phyloP scores from a whole-genome alignment of 2,797 vertebrate species.

The Enteromius mattozi region DNA sequence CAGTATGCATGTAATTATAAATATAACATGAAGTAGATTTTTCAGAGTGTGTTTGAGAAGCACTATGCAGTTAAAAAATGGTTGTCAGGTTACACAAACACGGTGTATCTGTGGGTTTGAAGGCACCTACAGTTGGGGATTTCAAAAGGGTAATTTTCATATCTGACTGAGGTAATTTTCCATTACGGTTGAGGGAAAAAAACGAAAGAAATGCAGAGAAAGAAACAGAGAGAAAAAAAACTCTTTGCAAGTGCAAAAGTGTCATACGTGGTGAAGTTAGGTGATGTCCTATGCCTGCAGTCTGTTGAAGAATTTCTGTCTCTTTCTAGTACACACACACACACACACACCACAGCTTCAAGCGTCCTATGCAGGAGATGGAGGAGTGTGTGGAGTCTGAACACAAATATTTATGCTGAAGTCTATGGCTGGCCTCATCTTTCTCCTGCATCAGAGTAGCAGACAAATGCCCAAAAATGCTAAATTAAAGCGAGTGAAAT shows the following conservation, averaged over 20 bases:
- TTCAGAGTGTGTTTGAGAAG: background rate
- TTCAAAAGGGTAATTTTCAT: slow-evolving; percentile 64
- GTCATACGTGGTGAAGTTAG: slow-evolving; percentile 44
- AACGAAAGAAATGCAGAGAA: slow-evolving; percentile 44
- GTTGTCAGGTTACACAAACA: slow-evolving; percentile 45
- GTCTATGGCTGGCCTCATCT: slow-evolving; percentile 66
- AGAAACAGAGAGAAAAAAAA: background rate
- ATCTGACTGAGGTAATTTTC: slow-evolving; percentile 60
- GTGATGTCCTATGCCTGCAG: slow-evolving; percentile 4
- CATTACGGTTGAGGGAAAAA: slow-evolving; percentile 58
- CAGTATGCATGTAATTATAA: background rate
- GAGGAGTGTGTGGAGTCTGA: slow-evolving; percentile 70
- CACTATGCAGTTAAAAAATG: background rate
- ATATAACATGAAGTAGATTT: background rate
- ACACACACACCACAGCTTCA: background rate
- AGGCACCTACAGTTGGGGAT: slow-evolving; percentile 62
- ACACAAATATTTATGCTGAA: slow-evolving; percentile 80
- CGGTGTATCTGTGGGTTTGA: slow-evolving; percentile 57
- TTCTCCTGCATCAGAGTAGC: slow-evolving; percentile 60
- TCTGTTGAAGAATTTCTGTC: slow-evolving; percentile 29
- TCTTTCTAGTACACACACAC: slow-evolving; percentile 16
- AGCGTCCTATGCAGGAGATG: slow-evolving; percentile 58
- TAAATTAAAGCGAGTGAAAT: background rate
- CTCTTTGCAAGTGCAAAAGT: slow-evolving; percentile 43
- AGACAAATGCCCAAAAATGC: slow-evolving; percentile 25